Evolutionary conservation across 2,113 vertebrate species (phyloP).

Genomic region (Silurus meridionalis): DNA sequence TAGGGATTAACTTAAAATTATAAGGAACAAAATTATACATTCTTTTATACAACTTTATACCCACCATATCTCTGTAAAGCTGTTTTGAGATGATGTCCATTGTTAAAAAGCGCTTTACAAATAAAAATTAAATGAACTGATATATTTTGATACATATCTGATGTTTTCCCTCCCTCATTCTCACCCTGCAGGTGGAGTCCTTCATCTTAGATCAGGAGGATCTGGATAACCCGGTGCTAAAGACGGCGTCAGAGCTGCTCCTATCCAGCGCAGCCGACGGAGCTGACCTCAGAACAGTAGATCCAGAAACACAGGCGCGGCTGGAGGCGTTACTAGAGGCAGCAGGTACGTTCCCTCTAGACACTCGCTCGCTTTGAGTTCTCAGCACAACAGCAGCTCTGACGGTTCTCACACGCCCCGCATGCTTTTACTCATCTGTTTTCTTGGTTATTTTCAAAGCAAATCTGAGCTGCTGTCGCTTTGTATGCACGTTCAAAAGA

Average conservation of each 20-base stretch:
- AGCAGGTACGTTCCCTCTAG: conserved; percentile 81
- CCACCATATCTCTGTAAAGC: too few species aligned
- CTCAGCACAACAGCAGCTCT: background rate
- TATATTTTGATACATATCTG: too few species aligned
- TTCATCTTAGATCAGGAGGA: conserved; percentile 99
- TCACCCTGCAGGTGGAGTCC: conserved; percentile 86
- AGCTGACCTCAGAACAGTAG: conserved; percentile 92
- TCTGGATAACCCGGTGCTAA: conserved; percentile 97
- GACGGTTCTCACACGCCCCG: conserved; percentile 15
- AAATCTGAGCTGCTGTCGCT: background rate
- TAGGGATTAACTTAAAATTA: too few species aligned
- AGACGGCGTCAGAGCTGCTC: conserved; percentile 96
- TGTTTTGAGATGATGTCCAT: background rate
- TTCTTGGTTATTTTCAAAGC: background rate
- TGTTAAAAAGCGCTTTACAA: background rate
- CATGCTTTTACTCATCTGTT: conserved; percentile 28
- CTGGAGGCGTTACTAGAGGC: conserved; percentile 96
- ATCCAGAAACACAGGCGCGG: conserved; percentile 96
- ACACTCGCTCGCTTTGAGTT: background rate
- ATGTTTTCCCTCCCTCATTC: background rate
- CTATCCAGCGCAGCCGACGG: conserved; percentile 93
- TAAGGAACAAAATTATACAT: too few species aligned
- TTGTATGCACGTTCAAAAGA: background rate
- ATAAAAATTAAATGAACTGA: too few species aligned
- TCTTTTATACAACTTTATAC: too few species aligned